phyloP scores from a whole-genome alignment of 2,797 vertebrate genomes.

The Lepilemur septentrionalis region DNA sequence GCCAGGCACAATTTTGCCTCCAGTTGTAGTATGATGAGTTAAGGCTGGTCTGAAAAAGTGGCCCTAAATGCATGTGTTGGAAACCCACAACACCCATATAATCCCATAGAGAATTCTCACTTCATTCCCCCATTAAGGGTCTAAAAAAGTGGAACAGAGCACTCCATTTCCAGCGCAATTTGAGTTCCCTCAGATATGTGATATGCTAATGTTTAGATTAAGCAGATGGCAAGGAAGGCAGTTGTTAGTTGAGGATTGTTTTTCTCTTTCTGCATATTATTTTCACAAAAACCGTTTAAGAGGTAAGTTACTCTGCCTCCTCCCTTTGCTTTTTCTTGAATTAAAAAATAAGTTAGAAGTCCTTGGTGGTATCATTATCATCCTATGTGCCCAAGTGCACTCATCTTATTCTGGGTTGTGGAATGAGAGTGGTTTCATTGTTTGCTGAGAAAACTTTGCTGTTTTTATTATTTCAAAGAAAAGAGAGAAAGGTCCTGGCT shows the following conservation, averaged over 20 bases:
- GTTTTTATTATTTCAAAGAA: constrained; percentile 39
- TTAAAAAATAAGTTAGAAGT: neutral
- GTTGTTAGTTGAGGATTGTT: constrained; percentile 70
- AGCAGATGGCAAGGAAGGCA: constrained; percentile 77
- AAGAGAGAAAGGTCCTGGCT: neutral
- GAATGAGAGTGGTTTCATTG: neutral
- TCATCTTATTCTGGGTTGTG: constrained; percentile 9
- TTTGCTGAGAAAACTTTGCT: neutral
- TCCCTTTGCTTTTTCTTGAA: neutral
- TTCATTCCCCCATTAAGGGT: constrained; percentile 67
- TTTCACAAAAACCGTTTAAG: constrained; percentile 77
- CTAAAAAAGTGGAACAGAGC: constrained; percentile 69
- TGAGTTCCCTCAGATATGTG: constrained; percentile 71
- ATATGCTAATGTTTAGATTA: constrained; percentile 80
- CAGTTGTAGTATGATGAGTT: constrained; percentile 65
- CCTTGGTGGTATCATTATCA: neutral
- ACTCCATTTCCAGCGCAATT: constrained; percentile 63
- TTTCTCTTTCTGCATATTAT: constrained; percentile 76
- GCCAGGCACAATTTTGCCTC: constrained; percentile 78
- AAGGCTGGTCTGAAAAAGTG: constrained; percentile 72
- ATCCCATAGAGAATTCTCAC: constrained; percentile 68
- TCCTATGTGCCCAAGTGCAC: neutral
- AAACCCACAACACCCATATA: constrained; percentile 60
- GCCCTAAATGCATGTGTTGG: constrained; percentile 66
- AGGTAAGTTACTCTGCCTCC: constrained; percentile 53